phyloP scores from a whole-genome alignment of 2,888 invertebrate species.

The Rhyacophila evoluta region DNA sequence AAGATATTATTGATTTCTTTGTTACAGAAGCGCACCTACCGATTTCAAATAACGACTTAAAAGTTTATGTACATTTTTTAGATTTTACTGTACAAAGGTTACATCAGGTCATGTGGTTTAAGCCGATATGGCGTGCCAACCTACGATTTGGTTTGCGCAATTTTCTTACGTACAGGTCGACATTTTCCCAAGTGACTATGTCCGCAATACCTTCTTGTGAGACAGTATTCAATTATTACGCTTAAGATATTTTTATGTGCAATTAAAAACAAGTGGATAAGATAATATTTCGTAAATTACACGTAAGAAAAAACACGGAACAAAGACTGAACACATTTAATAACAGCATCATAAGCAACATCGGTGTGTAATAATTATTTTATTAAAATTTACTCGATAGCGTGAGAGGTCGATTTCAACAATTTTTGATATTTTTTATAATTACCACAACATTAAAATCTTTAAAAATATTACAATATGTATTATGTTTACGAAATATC shows the following conservation, averaged over 20 bases:
- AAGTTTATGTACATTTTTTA: background rate
- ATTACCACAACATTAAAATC: too few species aligned
- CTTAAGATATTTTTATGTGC: background rate
- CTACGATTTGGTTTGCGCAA: background rate
- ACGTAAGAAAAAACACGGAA: background rate
- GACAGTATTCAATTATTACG: background rate
- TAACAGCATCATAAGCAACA: too few species aligned
- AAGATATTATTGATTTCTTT: background rate
- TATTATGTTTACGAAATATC: too few species aligned
- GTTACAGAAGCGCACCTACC: background rate
- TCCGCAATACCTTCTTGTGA: background rate
- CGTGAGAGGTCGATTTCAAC: too few species aligned
- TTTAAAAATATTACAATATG: too few species aligned
- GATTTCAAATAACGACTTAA: background rate
- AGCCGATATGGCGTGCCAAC: background rate
- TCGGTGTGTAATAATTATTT: too few species aligned
- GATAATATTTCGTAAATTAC: background rate
- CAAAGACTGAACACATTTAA: background rate
- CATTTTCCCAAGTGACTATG: slow-evolving; percentile 16
- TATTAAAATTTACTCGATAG: too few species aligned
- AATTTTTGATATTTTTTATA: too few species aligned
- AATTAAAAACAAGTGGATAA: background rate
- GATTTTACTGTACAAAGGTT: background rate
- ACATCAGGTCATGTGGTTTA: background rate
- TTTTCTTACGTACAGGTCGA: background rate